phyloP scores from a whole-genome alignment of 2,888 invertebrate genomes.

The Pterostichus madidus region DNA sequence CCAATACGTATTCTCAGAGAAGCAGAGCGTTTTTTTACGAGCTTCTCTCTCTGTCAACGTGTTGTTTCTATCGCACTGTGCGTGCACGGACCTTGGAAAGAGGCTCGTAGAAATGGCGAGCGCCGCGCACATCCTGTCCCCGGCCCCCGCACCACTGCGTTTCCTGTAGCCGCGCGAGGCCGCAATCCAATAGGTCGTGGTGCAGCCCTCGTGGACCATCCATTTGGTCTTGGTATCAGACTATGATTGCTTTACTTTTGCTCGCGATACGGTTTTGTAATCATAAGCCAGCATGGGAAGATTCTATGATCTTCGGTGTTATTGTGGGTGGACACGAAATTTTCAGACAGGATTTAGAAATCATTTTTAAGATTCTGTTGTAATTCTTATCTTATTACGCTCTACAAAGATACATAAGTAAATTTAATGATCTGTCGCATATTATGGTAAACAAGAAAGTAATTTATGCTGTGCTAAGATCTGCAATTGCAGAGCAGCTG shows the following conservation, averaged over 20 bases:
- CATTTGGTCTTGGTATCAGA: conserved; percentile 2
- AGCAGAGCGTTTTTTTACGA: conserved; percentile 43
- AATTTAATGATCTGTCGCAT: too few relatives aligned
- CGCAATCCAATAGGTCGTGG: conserved; percentile 35
- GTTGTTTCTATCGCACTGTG: conserved; percentile 13
- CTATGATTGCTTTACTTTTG: conserved; percentile 20
- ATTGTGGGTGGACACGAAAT: too few relatives aligned
- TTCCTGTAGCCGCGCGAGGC: conserved; percentile 48
- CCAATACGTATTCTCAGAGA: conserved; percentile 55
- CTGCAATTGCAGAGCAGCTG: too few relatives aligned
- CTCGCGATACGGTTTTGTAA: conserved; percentile 34
- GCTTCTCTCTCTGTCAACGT: conserved; percentile 9
- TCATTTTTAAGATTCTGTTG: too few relatives aligned
- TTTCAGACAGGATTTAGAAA: too few relatives aligned
- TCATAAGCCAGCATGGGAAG: not conserved
- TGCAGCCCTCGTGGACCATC: conserved; percentile 21
- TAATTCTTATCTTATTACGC: too few relatives aligned
- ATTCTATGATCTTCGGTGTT: not conserved
- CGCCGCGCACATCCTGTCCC: conserved; percentile 51
- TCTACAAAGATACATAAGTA: too few relatives aligned
- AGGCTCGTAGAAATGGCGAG: conserved; percentile 55
- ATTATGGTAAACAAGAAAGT: too few relatives aligned
- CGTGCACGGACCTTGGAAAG: conserved; percentile 57
- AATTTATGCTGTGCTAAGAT: too few relatives aligned
- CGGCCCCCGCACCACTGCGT: conserved; percentile 13